phyloP scores from a whole-genome alignment of 2,113 vertebrate species.

The Odobenus rosmarus region DNA sequence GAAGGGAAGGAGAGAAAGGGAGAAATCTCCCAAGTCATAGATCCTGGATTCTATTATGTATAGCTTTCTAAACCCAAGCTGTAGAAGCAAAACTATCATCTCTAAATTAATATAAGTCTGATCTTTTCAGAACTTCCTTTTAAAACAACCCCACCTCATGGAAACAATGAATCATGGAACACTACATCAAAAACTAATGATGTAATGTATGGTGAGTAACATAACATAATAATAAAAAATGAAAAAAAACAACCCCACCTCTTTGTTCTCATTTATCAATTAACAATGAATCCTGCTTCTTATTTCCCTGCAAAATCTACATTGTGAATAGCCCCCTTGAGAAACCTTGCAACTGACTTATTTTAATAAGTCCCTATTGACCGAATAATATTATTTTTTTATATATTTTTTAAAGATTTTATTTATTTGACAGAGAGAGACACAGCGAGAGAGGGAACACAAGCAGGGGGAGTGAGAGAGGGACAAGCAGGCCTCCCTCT shows the following conservation, averaged over 20 bases:
- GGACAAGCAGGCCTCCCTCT: too few species aligned
- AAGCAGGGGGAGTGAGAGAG: too few species aligned
- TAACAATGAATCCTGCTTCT: background rate
- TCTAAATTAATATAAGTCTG: background rate
- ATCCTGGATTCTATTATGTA: background rate
- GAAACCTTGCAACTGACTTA: background rate
- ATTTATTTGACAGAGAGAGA: too few species aligned
- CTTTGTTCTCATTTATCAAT: background rate
- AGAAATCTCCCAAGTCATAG: background rate
- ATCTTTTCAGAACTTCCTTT: background rate
- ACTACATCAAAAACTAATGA: too few species aligned
- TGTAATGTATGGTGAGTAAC: too few species aligned
- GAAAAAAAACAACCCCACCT: background rate
- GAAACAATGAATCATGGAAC: too few species aligned
- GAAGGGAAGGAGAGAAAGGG: background rate
- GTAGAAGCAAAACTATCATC: conserved; percentile 8
- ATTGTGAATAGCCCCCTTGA: background rate
- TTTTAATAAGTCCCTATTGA: background rate
- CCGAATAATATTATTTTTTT: background rate
- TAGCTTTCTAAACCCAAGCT: background rate
- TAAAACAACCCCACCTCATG: background rate
- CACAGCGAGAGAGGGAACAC: too few species aligned
- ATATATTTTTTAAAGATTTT: too few species aligned
- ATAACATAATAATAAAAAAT: too few species aligned
- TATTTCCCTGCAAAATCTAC: background rate